phyloP scores from a whole-genome alignment of 2,113 vertebrate species.

The Opisthocomus hoazin region DNA sequence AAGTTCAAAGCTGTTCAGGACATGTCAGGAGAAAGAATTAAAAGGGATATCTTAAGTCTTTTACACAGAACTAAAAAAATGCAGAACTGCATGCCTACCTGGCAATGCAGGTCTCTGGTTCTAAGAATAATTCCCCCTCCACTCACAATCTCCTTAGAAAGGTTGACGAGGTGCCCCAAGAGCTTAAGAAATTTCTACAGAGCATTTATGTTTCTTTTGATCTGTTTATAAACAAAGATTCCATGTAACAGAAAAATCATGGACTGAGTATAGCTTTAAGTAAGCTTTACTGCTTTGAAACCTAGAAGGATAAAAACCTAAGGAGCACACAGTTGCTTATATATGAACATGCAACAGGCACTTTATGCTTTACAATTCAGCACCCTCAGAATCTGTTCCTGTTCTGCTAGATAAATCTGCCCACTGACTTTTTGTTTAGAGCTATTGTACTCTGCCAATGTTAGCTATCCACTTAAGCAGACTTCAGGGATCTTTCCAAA shows the following conservation, averaged over 20 bases:
- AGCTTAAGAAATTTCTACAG: background rate
- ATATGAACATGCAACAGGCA: accelerated
- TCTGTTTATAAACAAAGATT: background rate
- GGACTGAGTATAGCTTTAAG: background rate
- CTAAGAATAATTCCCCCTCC: background rate
- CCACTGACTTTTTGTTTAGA: background rate
- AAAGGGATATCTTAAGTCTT: background rate
- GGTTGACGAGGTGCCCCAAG: background rate
- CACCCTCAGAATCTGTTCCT: background rate
- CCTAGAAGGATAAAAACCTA: background rate
- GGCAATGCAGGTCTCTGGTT: background rate
- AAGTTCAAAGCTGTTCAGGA: background rate
- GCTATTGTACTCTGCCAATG: background rate
- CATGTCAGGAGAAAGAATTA: background rate
- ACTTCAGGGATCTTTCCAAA: background rate
- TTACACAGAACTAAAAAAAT: background rate
- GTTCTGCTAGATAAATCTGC: background rate
- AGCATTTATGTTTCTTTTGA: background rate
- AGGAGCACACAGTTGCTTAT: background rate
- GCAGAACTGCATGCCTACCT: background rate
- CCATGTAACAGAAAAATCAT: background rate
- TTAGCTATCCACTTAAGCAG: background rate
- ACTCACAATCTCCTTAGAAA: background rate
- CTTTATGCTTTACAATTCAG: background rate
- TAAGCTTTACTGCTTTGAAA: background rate